Evolutionary conservation across 2,888 invertebrate genomes (phyloP).

Genomic region (Drosophila kanekoi): DNA sequence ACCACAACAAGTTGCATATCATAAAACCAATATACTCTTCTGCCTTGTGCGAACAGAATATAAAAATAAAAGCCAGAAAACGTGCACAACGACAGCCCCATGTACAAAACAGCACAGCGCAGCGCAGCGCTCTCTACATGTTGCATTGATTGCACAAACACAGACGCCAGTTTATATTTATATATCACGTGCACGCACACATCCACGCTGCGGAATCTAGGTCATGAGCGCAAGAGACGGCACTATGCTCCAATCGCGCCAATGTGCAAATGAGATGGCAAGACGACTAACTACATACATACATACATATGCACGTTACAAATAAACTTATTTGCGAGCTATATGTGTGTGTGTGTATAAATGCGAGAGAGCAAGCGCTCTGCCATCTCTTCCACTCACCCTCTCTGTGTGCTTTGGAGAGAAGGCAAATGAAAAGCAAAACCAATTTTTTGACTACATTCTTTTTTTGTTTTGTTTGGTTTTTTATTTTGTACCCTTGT

Average conservation of each 20-base stretch:
- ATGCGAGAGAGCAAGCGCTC: conserved; percentile 29
- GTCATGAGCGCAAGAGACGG: conserved; percentile 85
- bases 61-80: conserved; percentile 64
- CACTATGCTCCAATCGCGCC: conserved; percentile 80
- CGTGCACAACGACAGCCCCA: conserved; percentile 34
- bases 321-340: conserved; percentile 40
- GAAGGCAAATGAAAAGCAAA: conserved; percentile 39
- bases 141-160: conserved; percentile 84
- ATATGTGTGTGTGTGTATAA: conserved; percentile 25
- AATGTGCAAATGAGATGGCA: conserved; percentile 83
- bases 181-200: conserved; percentile 79
- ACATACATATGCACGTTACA: conserved; percentile 60
- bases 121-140: conserved; percentile 75
- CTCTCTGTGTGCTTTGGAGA: conserved; percentile 14
- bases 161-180: conserved; percentile 44
- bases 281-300: conserved; percentile 59
- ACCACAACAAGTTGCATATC: not conserved
- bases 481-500: not conserved
- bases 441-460: conserved; percentile 17
- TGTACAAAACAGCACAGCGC: conserved; percentile 28
- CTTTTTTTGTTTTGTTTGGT: conserved; percentile 3
- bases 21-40: not conserved
- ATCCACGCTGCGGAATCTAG: conserved; percentile 81
- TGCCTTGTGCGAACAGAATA: not conserved
- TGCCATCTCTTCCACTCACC: conserved; percentile 6